Conservation (phyloP, 2,888 invertebrate species). For the Rhingia campestris region DNA sequence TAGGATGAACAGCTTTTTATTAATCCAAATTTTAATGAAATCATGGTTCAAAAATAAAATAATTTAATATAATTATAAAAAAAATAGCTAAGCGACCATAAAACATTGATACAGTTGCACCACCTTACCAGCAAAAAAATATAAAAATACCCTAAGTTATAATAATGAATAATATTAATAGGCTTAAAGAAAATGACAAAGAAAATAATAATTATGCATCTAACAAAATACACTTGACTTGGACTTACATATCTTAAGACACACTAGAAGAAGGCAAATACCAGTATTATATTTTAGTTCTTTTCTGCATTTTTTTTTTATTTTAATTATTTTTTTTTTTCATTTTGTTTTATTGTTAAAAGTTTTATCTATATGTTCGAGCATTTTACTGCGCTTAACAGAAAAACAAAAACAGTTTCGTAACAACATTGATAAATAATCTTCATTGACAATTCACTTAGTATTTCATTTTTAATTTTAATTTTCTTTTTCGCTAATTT, state of each 20-base stretch:
- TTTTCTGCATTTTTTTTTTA: conserved; percentile 53
- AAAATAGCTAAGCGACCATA: too few species aligned
- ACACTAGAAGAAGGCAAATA: conserved; percentile 76
- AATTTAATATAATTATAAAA: too few species aligned
- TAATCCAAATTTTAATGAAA: too few species aligned
- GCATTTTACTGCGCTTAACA: conserved; percentile 52
- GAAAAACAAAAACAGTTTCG: conserved; percentile 13
- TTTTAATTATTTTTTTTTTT: conserved; percentile 15
- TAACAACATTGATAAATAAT: conserved; percentile 71
- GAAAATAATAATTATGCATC: conserved; percentile 24
- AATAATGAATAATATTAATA: conserved; percentile 1
- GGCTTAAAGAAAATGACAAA: conserved; percentile 3
- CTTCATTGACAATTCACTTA: conserved; percentile 67
- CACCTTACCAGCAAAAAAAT: too few species aligned
- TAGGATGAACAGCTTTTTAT: too few species aligned
- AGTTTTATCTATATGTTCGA: conserved; percentile 35
- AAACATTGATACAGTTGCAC: too few species aligned
- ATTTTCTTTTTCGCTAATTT: conserved; percentile 36
- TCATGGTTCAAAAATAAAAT: too few species aligned
- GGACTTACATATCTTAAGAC: conserved; percentile 75
- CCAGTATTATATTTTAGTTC: conserved; percentile 62
- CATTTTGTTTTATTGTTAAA: not conserved
- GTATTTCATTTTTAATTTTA: not conserved
- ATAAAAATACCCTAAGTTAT: too few species aligned
- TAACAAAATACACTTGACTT: conserved; percentile 45